phyloP scores from a whole-genome alignment of 2,888 invertebrate genomes.

The Teleogryllus oceanicus region DNA sequence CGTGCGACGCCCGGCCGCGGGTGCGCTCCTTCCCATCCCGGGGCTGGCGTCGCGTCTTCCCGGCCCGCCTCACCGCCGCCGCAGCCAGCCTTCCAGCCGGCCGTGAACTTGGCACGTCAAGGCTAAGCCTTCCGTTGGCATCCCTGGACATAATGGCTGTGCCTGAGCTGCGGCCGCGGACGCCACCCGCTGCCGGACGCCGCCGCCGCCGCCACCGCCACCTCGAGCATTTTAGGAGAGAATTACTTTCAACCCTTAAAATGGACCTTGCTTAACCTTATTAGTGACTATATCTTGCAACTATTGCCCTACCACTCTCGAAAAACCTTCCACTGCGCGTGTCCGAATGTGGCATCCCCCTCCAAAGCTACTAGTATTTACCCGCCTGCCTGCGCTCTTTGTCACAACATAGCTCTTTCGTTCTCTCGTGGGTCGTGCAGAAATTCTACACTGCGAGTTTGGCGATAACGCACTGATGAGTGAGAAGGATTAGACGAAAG shows the following conservation, averaged over 20 bases:
- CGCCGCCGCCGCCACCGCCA: neutral
- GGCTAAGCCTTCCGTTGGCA: slow-evolving; percentile 18
- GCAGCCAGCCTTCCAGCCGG: neutral
- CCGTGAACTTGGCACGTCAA: slow-evolving; percentile 18
- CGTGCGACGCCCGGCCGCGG: neutral
- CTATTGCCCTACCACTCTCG: too few species aligned
- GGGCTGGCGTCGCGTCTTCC: neutral
- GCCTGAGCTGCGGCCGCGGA: neutral
- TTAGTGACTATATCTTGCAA: neutral
- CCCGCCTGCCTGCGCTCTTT: too few species aligned
- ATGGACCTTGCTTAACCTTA: too few species aligned
- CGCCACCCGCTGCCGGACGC: neutral
- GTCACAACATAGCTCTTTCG: too few species aligned
- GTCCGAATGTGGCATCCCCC: neutral
- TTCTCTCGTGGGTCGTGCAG: too few species aligned
- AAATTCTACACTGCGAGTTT: too few species aligned
- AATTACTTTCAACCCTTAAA: too few species aligned
- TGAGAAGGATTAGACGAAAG: too few species aligned
- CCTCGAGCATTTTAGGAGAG: neutral
- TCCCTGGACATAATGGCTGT: slow-evolving; percentile 2
- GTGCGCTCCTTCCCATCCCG: neutral
- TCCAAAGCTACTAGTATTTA: neutral
- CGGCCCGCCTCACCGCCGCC: neutral
- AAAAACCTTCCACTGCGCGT: neutral
- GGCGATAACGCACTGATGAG: too few species aligned